Percentiles rank a stretch among this genome's conserved stretches.
phyloP scores from a whole-genome alignment of 2,797 vertebrate species.

The Micropoecilia bifurca region DNA sequence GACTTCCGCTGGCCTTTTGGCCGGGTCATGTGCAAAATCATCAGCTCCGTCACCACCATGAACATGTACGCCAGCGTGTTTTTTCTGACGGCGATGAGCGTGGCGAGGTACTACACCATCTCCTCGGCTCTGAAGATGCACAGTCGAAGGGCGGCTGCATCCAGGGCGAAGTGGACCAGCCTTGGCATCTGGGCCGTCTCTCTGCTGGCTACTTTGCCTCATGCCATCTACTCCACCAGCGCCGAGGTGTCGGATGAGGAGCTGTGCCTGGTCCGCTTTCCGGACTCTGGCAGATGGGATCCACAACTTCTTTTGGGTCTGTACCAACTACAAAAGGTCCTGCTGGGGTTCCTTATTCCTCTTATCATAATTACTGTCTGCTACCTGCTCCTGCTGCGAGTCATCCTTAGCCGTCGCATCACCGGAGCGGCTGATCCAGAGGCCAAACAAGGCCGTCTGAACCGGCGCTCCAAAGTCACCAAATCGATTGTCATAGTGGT shows the following conservation, averaged over 20 bases:
- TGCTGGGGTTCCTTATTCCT: constrained; percentile 81
- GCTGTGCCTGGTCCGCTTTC: constrained; percentile 81
- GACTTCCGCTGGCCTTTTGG: constrained; percentile 86
- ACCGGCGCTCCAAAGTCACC: constrained; percentile 82
- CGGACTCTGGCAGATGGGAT: constrained; percentile 81
- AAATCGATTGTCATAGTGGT: constrained; percentile 84
- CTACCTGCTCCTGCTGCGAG: constrained; percentile 80
- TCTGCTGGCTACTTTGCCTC: constrained; percentile 79
- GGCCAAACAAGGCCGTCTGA: constrained; percentile 65
- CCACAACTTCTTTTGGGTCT: constrained; percentile 83
- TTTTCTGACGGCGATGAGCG: constrained; percentile 84
- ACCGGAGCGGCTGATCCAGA: constrained; percentile 64
- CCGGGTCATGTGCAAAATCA: constrained; percentile 81
- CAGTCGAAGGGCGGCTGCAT: constrained; percentile 67
- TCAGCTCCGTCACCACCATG: constrained; percentile 84
- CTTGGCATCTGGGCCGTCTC: constrained; percentile 80
- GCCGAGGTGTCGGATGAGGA: constrained; percentile 79
- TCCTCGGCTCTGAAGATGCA: constrained; percentile 83
- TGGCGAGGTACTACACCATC: constrained; percentile 82
- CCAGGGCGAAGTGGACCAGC: constrained; percentile 79
- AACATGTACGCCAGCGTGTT: constrained; percentile 85
- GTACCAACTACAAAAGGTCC: constrained; percentile 82
- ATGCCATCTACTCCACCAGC: constrained; percentile 84
- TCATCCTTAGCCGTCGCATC: constrained; percentile 77
- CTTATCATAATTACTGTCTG: constrained; percentile 79